Percentiles rank a stretch among this genome's conserved stretches.
phyloP scores from a whole-genome alignment of 2,113 vertebrate species.

The Pseudonaja textilis region DNA sequence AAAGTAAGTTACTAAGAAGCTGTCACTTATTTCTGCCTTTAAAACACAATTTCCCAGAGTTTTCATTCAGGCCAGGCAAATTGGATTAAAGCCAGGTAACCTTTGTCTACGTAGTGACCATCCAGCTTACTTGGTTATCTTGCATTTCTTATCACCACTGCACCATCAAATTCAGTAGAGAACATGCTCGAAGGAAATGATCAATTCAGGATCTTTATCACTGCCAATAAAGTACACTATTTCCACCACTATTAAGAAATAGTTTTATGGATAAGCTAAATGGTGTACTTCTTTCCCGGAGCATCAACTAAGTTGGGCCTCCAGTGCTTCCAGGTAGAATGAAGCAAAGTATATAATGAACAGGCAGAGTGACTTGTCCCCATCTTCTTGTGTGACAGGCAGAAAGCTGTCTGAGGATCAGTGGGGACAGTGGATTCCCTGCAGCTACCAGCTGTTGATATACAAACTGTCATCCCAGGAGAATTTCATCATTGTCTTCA shows the following conservation, averaged over 20 bases:
- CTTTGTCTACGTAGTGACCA: background rate
- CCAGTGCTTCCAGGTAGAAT: background rate
- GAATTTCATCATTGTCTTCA: conserved; percentile 15
- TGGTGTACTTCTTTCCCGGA: background rate
- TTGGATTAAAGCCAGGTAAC: background rate
- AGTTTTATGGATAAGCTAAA: background rate
- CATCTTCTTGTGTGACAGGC: background rate
- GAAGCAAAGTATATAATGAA: background rate
- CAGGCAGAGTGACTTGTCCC: background rate
- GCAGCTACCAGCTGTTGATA: conserved; percentile 26
- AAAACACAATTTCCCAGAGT: background rate
- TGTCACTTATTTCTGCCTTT: background rate
- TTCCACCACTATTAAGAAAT: background rate
- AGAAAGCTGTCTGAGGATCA: conserved; percentile 6
- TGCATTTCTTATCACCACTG: background rate
- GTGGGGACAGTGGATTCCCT: conserved; percentile 7
- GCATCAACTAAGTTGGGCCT: background rate
- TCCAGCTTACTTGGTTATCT: background rate
- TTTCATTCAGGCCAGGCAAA: background rate
- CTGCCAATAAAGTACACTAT: background rate
- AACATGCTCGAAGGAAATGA: background rate
- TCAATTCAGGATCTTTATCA: background rate
- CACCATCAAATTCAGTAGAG: background rate
- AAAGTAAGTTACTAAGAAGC: background rate
- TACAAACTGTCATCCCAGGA: conserved; percentile 16